phyloP scores from a whole-genome alignment of 2,797 vertebrate species.

The Parambassis ranga region DNA sequence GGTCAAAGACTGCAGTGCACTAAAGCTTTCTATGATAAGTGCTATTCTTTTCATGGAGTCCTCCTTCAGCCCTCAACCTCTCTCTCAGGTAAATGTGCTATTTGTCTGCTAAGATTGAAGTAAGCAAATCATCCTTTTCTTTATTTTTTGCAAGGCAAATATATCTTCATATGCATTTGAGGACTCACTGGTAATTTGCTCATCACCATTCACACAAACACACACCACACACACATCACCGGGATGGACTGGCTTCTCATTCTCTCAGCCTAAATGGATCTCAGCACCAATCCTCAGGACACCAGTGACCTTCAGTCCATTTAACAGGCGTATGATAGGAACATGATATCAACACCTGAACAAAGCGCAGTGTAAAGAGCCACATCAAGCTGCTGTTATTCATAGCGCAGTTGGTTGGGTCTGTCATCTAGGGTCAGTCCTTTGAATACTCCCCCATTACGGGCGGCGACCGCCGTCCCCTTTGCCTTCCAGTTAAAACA shows the following conservation, averaged over 20 bases:
- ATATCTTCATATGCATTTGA: conserved; percentile 32
- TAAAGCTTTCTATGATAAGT: neutral
- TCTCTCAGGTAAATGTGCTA: neutral
- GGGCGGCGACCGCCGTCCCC: conserved; percentile 64
- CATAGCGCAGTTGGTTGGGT: conserved; percentile 65
- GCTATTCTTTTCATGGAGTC: neutral
- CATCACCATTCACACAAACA: neutral
- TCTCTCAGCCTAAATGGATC: conserved; percentile 60
- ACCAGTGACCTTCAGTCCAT: conserved; percentile 72
- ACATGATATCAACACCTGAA: conserved; percentile 73
- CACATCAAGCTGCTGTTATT: conserved; percentile 74
- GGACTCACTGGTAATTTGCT: conserved; percentile 2
- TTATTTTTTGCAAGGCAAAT: neutral
- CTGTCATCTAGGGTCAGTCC: conserved; percentile 79
- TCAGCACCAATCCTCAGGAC: conserved; percentile 47
- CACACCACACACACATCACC: conserved; percentile 9
- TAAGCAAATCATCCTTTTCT: conserved; percentile 4
- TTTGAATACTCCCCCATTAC: conserved; percentile 78
- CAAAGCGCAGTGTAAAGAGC: conserved; percentile 64
- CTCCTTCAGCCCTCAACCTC: no score
- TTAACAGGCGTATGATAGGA: conserved; percentile 68
- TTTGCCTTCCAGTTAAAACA: conserved; percentile 75
- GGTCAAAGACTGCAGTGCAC: neutral
- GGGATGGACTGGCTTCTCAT: conserved; percentile 25
- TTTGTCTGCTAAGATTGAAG: neutral